Conservation (phyloP, 2,888 invertebrate genomes). For the Diaphora mendica region DNA sequence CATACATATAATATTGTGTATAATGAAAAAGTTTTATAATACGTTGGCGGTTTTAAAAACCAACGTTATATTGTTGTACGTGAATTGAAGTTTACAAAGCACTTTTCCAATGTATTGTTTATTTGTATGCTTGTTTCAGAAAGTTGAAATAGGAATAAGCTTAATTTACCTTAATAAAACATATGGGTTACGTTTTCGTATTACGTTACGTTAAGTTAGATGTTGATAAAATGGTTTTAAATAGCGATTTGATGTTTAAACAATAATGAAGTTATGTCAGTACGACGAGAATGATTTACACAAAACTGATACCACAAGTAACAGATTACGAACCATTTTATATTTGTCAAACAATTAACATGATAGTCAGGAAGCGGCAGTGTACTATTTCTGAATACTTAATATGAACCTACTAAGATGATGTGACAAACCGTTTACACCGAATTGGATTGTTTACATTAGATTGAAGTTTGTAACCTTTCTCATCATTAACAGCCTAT, state of each 20-base stretch:
- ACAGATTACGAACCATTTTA: slow-evolving; percentile 58
- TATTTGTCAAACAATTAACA: slow-evolving; percentile 76
- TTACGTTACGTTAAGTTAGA: slow-evolving; percentile 7
- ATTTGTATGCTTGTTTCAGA: not conserved
- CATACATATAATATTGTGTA: too few relatives aligned
- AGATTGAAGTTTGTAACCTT: not conserved
- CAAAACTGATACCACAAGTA: slow-evolving; percentile 63
- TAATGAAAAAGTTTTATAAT: too few relatives aligned
- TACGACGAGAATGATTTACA: slow-evolving; percentile 56
- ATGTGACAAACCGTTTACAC: slow-evolving; percentile 56
- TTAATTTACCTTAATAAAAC: not conserved
- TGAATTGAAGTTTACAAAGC: not conserved
- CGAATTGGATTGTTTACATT: not conserved
- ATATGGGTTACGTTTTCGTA: slow-evolving; percentile 1
- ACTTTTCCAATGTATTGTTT: not conserved
- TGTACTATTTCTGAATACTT: slow-evolving; percentile 60
- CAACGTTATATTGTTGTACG: not conserved
- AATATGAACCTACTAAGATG: slow-evolving; percentile 63
- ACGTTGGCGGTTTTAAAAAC: too few relatives aligned
- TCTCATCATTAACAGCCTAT: not conserved
- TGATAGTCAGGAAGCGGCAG: slow-evolving; percentile 73
- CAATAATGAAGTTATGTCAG: slow-evolving; percentile 68
- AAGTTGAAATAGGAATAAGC: not conserved
- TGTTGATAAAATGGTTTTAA: slow-evolving; percentile 15
- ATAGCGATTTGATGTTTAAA: slow-evolving; percentile 40